Evolutionary conservation across 2,797 vertebrate species (phyloP), one percentile per base, ranked within the genome.

Genomic region (Pogonophryne albipinna): DNA sequence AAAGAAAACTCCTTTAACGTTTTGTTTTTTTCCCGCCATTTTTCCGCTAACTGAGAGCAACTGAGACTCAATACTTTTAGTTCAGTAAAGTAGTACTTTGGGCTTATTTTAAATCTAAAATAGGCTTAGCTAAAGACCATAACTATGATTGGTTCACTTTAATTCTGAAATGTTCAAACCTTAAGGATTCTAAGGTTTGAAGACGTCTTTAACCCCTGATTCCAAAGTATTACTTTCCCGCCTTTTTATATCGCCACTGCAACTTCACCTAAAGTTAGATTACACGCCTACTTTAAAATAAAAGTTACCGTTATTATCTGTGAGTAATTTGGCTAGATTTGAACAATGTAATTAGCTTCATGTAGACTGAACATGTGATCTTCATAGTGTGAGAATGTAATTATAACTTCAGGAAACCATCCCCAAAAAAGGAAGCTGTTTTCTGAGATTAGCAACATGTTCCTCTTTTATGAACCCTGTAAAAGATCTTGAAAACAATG

Each of bases 381-480:
- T 9, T 47, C 44, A 14, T 10, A 0, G 23, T 56, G 52, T 19
- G 23, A 62, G 41, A 46, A 15, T 23, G 6, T 20, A 16, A 71
- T 55, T 6, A 23, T 9, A 47, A 12, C 17, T 13, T 10, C 4
- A 6, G 15, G 41, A 53, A 42, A 23, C 5, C 2, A 15, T 19
- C 47, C 31, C 31, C 38, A 19, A 17, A 41, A 44, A 11, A 60
- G 14, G 8, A 31, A 27, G 56, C 45, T 4, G 8, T 14, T 11
- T 47, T 63, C 4, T 55, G 42, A 59, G 31, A 64, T 68, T 31
- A 20, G 17, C 49, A 50, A 47, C 70, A 61, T 71, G 61, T 62
- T 62, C 41, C 12, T 66, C 20, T 13, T 15, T 41, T 46, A 8
- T 19, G 12, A 46, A 4, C 17, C 6, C 6, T 4, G 16, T 19